These are phyloP conservation scores for Platanista minor DNA, from an alignment of 2,113 vertebrate genomes.

Conservation along the genomic window DNA sequence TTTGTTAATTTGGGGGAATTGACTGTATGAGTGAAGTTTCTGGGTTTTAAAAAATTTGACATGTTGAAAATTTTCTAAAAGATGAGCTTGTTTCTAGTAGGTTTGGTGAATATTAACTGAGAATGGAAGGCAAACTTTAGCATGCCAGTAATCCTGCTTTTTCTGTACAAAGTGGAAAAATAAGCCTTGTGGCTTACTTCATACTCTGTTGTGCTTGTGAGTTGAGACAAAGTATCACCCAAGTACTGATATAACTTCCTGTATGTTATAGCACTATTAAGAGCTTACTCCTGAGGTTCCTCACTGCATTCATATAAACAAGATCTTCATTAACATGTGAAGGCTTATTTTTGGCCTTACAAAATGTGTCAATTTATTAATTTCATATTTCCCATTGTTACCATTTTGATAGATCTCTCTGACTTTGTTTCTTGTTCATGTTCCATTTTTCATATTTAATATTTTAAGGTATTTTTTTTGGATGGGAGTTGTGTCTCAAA, in stretches of 20 bases:
- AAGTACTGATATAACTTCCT: conserved; percentile 68
- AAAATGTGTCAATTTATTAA: background rate
- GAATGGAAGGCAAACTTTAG: conserved; percentile 69
- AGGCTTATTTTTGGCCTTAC: conserved; percentile 29
- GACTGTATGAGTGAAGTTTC: conserved; percentile 64
- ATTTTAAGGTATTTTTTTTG: background rate
- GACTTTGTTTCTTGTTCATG: background rate
- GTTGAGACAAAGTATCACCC: conserved; percentile 68
- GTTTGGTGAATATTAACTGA: conserved; percentile 67
- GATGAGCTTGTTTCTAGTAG: conserved; percentile 67
- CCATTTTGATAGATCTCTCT: background rate
- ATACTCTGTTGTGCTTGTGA: conserved; percentile 38
- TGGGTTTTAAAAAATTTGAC: background rate
- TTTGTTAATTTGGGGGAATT: conserved; percentile 74
- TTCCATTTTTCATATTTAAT: conserved; percentile 57
- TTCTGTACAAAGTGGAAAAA: conserved; percentile 65
- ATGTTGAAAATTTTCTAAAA: conserved; percentile 60
- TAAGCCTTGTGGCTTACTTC: conserved; percentile 58
- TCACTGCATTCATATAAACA: conserved; percentile 62
- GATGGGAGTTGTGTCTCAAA: background rate
- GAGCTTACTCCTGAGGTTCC: conserved; percentile 41
- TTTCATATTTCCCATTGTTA: background rate
- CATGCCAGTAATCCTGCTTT: conserved; percentile 67
- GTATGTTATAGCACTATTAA: conserved; percentile 31
- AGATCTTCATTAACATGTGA: conserved; percentile 51